phyloP scores from a whole-genome alignment of 2,113 vertebrate genomes.

The Nesogale talazaci region DNA sequence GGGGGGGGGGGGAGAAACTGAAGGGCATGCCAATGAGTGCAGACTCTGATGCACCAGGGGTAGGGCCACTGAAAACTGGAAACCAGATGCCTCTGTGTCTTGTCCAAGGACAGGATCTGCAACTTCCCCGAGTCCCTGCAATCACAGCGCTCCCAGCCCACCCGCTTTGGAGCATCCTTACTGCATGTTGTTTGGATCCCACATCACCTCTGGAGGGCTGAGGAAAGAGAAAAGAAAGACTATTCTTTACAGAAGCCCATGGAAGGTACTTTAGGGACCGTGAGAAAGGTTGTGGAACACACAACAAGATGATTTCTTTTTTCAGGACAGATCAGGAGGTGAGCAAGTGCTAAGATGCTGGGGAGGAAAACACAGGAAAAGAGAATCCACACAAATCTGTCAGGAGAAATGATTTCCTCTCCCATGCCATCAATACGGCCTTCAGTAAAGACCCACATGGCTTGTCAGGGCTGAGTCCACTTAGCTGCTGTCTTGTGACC shows the following conservation, averaged over 20 bases:
- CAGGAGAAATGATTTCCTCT: not conserved
- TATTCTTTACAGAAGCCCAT: not conserved
- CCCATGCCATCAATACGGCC: not conserved
- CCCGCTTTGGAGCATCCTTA: not conserved
- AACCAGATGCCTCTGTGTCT: not conserved
- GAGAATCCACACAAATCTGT: not conserved
- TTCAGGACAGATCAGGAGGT: not conserved
- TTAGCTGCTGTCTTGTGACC: not conserved
- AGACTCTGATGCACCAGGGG: not conserved
- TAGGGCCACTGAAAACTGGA: not conserved
- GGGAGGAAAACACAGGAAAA: not conserved
- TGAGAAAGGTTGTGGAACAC: not conserved
- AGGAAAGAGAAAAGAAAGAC: conserved; percentile 10
- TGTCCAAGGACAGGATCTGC: not conserved
- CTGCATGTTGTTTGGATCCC: not conserved
- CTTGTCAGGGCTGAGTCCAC: not conserved
- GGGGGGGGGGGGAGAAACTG: not conserved
- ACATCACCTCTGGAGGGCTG: not conserved
- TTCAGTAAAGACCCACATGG: not conserved
- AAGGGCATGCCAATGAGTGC: not conserved
- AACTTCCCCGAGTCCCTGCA: not conserved
- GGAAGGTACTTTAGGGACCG: not conserved
- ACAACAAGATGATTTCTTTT: not conserved
- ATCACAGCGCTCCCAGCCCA: not conserved
- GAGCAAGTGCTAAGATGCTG: not conserved